Conservation (phyloP, 92 coral and sea anemone genomes). For the Epizoanthus ramosus region DNA sequence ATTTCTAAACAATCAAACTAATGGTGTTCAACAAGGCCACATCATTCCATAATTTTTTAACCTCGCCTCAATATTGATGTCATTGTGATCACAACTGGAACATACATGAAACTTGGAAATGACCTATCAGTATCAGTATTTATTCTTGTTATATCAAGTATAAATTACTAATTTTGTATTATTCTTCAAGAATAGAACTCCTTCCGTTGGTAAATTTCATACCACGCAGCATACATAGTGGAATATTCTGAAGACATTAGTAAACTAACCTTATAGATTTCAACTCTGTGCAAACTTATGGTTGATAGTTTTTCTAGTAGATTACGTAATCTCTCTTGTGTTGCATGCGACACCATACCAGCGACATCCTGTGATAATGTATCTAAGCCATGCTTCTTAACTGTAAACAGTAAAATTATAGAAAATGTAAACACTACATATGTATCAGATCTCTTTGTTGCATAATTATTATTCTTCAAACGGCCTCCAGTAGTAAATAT, state of each 20-base stretch:
- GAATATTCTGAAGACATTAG: neutral
- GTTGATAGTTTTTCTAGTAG: slow-evolving; percentile 88
- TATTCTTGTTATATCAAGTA: too few relatives aligned
- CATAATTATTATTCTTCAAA: neutral
- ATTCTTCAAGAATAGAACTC: too few relatives aligned
- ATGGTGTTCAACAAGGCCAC: neutral
- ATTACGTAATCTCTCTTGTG: slow-evolving; percentile 90
- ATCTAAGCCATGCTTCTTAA: slow-evolving; percentile 78
- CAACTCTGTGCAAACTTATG: slow-evolving; percentile 94
- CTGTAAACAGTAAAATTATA: slow-evolving; percentile 48
- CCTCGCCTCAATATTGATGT: too few relatives aligned
- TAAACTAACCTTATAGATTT: slow-evolving; percentile 85
- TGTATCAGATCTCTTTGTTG: neutral
- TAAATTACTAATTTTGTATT: too few relatives aligned
- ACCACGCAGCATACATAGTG: too few relatives aligned
- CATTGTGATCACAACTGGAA: too few relatives aligned
- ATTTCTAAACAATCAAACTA: neutral
- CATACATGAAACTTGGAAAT: too few relatives aligned
- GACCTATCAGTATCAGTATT: too few relatives aligned
- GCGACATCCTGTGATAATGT: slow-evolving; percentile 77
- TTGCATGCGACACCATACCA: slow-evolving; percentile 93
- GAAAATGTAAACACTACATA: neutral
- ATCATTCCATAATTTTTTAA: neutral
- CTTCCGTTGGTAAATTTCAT: too few relatives aligned
- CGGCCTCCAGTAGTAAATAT: too few relatives aligned